Percentiles rank a stretch among this genome's conserved stretches.
These are phyloP conservation scores for Halcyon badia DNA, from an alignment of 2,797 vertebrate species.

Conservation along the genomic window DNA sequence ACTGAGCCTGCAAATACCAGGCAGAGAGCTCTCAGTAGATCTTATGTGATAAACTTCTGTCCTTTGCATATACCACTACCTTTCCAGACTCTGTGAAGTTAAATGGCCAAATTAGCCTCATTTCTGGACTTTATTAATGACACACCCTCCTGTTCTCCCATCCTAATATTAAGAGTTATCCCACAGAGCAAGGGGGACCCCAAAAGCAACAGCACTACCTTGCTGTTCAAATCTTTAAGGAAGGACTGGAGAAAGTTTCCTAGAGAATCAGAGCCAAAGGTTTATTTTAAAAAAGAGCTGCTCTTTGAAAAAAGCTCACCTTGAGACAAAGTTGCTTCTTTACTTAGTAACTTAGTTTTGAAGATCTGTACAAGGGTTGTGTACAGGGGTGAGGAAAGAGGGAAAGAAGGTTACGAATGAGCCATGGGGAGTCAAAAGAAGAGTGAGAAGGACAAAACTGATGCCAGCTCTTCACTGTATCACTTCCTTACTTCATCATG, in stretches of 20 bases:
- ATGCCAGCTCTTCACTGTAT: neutral
- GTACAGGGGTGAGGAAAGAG: neutral
- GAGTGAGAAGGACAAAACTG: neutral
- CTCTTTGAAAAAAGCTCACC: neutral
- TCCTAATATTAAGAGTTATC: neutral
- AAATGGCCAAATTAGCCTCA: neutral
- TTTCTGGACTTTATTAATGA: neutral
- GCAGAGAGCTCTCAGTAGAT: fast-evolving
- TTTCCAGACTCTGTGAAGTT: neutral
- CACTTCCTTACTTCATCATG: neutral
- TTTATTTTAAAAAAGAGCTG: neutral
- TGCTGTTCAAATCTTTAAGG: neutral
- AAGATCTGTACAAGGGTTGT: neutral
- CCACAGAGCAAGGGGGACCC: neutral
- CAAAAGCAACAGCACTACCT: neutral
- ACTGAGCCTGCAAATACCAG: neutral
- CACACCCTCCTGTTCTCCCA: neutral
- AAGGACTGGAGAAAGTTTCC: neutral
- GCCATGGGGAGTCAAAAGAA: neutral
- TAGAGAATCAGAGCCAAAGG: neutral
- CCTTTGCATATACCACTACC: neutral
- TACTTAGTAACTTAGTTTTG: neutral
- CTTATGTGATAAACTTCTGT: neutral
- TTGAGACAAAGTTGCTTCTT: neutral
- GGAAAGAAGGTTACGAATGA: neutral